phyloP scores from a whole-genome alignment of 2,888 invertebrate genomes.

The Drosophila antonietae region DNA sequence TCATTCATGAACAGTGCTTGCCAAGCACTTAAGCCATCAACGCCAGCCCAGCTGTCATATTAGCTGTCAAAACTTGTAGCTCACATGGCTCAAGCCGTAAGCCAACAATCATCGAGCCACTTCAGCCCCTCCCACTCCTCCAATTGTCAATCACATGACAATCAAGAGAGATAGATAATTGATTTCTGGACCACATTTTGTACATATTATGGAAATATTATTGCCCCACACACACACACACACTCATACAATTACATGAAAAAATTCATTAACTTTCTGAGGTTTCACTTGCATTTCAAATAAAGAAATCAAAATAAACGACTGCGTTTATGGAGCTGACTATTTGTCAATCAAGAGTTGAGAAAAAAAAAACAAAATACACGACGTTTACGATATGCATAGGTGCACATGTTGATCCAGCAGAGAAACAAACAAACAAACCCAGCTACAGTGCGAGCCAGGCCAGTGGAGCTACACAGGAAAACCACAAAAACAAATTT shows the following conservation, averaged over 20 bases:
- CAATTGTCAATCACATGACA: conserved; percentile 74
- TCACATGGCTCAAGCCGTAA: conserved; percentile 46
- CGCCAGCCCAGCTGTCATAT: conserved; percentile 66
- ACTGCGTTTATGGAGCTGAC: conserved; percentile 44
- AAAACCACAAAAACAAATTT: conserved; percentile 85
- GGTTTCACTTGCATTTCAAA: conserved; percentile 66
- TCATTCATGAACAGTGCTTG: conserved; percentile 52
- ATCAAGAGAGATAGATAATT: conserved; percentile 59
- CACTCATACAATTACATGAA: conserved; percentile 17
- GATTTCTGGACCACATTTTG: conserved; percentile 73
- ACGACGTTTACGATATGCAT: conserved; percentile 82
- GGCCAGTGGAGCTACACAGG: conserved; percentile 70
- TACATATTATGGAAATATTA: conserved; percentile 33
- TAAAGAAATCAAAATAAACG: conserved; percentile 36
- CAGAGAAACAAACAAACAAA: conserved; percentile 58
- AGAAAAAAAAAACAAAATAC: conserved; percentile 43
- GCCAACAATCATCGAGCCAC: conserved; percentile 20
- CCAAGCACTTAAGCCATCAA: conserved; percentile 71
- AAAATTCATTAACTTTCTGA: conserved; percentile 80
- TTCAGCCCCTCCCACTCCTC: not conserved
- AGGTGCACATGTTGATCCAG: conserved; percentile 84
- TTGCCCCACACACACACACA: conserved; percentile 30
- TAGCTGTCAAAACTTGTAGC: conserved; percentile 39
- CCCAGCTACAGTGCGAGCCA: conserved; percentile 39
- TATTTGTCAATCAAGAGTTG: conserved; percentile 74